These are phyloP conservation scores for Vireo griseus DNA, from an alignment of 2,797 vertebrate species.

Conservation along the genomic window DNA sequence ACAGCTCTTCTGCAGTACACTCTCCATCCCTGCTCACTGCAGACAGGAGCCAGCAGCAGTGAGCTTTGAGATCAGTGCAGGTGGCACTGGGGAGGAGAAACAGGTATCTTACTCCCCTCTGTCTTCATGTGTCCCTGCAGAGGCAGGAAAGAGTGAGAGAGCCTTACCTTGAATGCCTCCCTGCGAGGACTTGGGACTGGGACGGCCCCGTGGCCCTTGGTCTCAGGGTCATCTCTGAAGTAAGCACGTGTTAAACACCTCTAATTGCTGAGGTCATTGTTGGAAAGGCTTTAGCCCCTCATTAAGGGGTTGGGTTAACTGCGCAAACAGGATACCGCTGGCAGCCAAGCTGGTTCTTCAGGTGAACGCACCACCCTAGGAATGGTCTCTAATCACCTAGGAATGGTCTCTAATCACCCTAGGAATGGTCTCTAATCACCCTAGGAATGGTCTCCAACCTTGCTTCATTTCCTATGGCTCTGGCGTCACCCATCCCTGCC, in stretches of 20 bases:
- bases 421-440: conserved; percentile 20
- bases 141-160: neutral
- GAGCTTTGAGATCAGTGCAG: neutral
- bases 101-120: neutral
- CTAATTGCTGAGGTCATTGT: conserved; percentile 60
- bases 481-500: neutral
- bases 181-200: accelerated
- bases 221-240: conserved; percentile 34
- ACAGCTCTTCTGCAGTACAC: neutral
- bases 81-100: neutral
- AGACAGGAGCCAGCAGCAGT: neutral
- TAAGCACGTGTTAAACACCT: conserved; percentile 45
- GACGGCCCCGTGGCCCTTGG: neutral
- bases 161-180: neutral
- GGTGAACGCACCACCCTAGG: neutral
- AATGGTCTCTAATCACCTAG: conserved; percentile 8
- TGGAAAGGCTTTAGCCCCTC: conserved; percentile 40
- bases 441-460: neutral
- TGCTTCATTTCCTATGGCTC: conserved; percentile 53
- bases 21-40: neutral
- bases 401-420: neutral
- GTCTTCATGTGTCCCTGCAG: neutral
- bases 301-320: conserved; percentile 53
- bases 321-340: conserved; percentile 32
- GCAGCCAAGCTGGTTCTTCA: conserved; percentile 56